Conservation (phyloP, 2,888 invertebrate species). For the Allacma fusca region DNA sequence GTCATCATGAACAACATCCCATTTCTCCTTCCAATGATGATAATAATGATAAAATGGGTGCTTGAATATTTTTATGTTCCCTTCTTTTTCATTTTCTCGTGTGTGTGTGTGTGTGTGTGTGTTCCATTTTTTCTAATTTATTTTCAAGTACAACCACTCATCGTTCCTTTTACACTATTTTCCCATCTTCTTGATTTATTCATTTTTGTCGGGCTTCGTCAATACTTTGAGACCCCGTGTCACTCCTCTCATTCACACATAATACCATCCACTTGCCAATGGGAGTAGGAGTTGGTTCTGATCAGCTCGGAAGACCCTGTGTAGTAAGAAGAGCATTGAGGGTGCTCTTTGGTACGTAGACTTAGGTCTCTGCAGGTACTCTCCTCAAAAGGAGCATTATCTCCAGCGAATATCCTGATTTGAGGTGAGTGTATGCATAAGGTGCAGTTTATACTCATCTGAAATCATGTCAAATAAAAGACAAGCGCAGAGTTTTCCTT, state of each 20-base stretch:
- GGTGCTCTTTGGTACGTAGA: too few relatives aligned
- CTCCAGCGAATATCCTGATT: too few relatives aligned
- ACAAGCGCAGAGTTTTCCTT: too few relatives aligned
- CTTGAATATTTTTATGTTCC: slow-evolving; percentile 39
- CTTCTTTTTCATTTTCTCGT: slow-evolving; percentile 17
- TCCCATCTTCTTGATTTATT: slow-evolving; percentile 6
- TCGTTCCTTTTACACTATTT: slow-evolving; percentile 2
- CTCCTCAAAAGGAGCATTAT: too few relatives aligned
- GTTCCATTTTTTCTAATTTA: slow-evolving; percentile 3
- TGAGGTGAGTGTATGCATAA: too few relatives aligned
- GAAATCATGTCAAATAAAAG: too few relatives aligned
- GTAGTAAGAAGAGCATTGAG: too few relatives aligned
- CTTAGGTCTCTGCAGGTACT: too few relatives aligned
- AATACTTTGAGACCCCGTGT: not conserved
- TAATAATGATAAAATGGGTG: slow-evolving; percentile 42
- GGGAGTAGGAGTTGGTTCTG: slow-evolving; percentile 38
- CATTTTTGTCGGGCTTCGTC: not conserved
- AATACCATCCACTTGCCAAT: not conserved
- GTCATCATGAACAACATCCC: slow-evolving; percentile 40
- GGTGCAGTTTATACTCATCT: not conserved
- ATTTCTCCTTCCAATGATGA: slow-evolving; percentile 37
- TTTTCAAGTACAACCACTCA: slow-evolving; percentile 2
- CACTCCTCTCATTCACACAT: not conserved
- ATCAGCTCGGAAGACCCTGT: slow-evolving; percentile 14
- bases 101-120: too few relatives aligned